Percentiles rank a stretch among this genome's conserved stretches.
phyloP scores from a whole-genome alignment of 2,888 invertebrate genomes.

The Eumacrocentrus americanus region DNA sequence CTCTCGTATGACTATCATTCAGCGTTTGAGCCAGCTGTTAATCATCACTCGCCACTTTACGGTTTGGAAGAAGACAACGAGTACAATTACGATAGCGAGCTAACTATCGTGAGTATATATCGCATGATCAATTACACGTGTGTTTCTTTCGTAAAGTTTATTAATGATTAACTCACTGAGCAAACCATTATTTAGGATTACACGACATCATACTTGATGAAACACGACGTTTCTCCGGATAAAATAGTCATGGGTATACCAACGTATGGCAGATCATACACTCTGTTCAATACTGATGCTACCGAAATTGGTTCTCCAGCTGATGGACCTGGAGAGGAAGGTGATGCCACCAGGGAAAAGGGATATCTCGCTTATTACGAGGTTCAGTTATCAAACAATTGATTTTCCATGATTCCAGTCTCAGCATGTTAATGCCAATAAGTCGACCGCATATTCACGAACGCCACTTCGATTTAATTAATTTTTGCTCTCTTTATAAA shows the following conservation, averaged over 20 bases:
- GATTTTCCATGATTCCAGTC: too few species aligned
- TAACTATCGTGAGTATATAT: slow-evolving; percentile 80
- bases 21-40: slow-evolving; percentile 87
- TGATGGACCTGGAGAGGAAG: slow-evolving; percentile 89
- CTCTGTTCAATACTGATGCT: slow-evolving; percentile 83
- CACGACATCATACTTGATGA: slow-evolving; percentile 81
- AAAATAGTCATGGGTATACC: slow-evolving; percentile 88
- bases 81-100: slow-evolving; percentile 85
- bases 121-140: too few species aligned
- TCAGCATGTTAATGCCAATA: too few species aligned
- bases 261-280: slow-evolving; percentile 89
- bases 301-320: slow-evolving; percentile 86
- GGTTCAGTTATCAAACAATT: too few species aligned
- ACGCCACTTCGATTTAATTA: too few species aligned
- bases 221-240: slow-evolving; percentile 77
- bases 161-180: slow-evolving; percentile 5
- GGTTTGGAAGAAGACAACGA: slow-evolving; percentile 82
- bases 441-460: too few species aligned
- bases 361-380: slow-evolving; percentile 94
- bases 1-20: slow-evolving; percentile 93
- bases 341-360: slow-evolving; percentile 89
- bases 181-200: slow-evolving; percentile 71
- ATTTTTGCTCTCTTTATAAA: too few species aligned
- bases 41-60: slow-evolving; percentile 88
- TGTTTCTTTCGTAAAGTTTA: too few species aligned